These are phyloP conservation scores for Osmerus eperlanus DNA, from an alignment of 2,113 vertebrate genomes.

Conservation along the genomic window DNA sequence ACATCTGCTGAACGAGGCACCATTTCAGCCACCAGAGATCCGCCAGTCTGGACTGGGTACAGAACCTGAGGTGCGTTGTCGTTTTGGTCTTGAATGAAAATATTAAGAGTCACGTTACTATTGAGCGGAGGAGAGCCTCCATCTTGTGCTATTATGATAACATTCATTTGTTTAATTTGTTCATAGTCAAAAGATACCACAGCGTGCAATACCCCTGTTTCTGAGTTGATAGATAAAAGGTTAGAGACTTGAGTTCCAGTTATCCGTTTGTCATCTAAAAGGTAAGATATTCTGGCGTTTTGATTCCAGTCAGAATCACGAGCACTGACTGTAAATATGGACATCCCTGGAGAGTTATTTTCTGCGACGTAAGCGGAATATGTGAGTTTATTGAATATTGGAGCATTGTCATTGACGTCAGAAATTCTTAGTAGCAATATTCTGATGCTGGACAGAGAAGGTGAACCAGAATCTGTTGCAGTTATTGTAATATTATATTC, in stretches of 20 bases:
- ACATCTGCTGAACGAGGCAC: slow-evolving; percentile 38
- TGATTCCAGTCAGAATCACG: slow-evolving; percentile 28
- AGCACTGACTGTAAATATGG: slow-evolving; percentile 28
- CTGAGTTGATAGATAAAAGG: slow-evolving; percentile 16
- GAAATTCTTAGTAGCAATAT: slow-evolving; percentile 7
- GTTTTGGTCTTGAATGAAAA: slow-evolving; percentile 34
- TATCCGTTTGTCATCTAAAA: slow-evolving; percentile 12
- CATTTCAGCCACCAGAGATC: slow-evolving; percentile 39
- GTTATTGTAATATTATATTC: slow-evolving; percentile 31
- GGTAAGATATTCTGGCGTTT: slow-evolving; percentile 25
- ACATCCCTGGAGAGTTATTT: slow-evolving; percentile 25
- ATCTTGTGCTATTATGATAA: slow-evolving; percentile 29
- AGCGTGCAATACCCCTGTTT: slow-evolving; percentile 19
- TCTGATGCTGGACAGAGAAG: neutral
- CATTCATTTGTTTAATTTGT: slow-evolving; percentile 5
- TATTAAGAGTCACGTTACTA: slow-evolving; percentile 16
- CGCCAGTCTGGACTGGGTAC: slow-evolving; percentile 49
- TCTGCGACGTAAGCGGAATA: slow-evolving; percentile 29
- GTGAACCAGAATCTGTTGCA: slow-evolving; percentile 25
- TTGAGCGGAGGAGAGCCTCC: slow-evolving; percentile 30
- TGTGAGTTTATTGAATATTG: slow-evolving; percentile 14
- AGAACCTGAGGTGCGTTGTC: slow-evolving; percentile 49
- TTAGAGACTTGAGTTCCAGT: neutral
- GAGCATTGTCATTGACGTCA: slow-evolving; percentile 41
- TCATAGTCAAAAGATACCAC: slow-evolving; percentile 30